Conservation (phyloP, 2,113 vertebrate genomes). For the Nematolebias whitei region DNA sequence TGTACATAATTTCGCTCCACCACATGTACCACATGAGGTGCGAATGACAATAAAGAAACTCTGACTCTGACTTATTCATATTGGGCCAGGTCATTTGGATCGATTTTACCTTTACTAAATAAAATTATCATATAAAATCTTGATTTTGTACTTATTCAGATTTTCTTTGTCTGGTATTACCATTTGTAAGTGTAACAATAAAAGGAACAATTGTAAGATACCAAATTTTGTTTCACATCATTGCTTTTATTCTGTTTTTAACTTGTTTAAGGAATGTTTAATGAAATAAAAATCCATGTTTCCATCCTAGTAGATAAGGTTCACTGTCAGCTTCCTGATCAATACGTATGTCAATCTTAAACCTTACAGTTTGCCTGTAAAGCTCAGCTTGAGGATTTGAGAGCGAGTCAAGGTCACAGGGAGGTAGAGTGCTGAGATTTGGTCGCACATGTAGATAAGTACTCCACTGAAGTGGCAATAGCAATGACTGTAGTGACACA, state of each 20-base stretch:
- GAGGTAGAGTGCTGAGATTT: constrained; percentile 18
- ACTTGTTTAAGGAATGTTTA: background rate
- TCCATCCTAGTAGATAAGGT: background rate
- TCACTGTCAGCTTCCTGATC: background rate
- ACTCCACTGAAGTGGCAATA: constrained; percentile 1
- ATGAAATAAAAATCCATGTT: background rate
- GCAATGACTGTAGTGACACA: constrained; percentile 52
- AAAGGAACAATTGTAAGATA: no score
- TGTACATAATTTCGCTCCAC: no score
- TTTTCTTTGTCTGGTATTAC: no score
- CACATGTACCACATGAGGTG: no score
- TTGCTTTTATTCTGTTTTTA: background rate
- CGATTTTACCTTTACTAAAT: no score
- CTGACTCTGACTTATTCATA: no score
- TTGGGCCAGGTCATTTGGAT: no score
- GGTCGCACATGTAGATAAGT: constrained; percentile 23
- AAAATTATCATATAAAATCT: no score
- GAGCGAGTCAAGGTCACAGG: background rate
- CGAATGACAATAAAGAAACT: no score
- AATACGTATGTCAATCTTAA: background rate
- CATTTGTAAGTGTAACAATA: no score
- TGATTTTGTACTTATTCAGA: no score
- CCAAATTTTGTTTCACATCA: background rate
- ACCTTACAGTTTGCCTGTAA: background rate
- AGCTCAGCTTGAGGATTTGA: background rate